Base-by-base conservation (phyloP, 2,113 vertebrate species). In the Boulengeromyrus knoepffleri region DNA sequence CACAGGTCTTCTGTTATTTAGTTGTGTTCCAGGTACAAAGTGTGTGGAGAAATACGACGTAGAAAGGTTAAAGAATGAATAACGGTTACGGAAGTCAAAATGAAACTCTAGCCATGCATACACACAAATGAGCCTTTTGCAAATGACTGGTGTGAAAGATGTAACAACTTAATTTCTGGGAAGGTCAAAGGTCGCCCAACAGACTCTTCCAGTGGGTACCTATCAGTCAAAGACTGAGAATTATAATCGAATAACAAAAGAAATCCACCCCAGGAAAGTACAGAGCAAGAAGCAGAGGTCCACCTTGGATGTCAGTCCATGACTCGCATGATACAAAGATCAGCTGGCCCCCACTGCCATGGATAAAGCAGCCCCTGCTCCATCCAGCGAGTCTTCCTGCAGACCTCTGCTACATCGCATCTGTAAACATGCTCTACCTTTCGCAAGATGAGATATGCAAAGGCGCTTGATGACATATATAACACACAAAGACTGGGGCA, bases 21-120 rank as follows among this genome's bases (percentile, higher is more conserved):
- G 39, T 19, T 21, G 77, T 45, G 92, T 93, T 92, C 93, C 90
- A 91, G 91, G 91, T 50, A 84, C 93, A 52, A 88, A 89, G 93
- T 89, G 89, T 91, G 90, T 89, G 58, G 27, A 80, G 88, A n/a
- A 89, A 89, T 53, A 83, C 46, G 86, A 62, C 0, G 17, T 9
- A 10, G 49, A 88, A 90, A 88, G n/a, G 70, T 47, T 36, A 10
- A n/a, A n/a, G 47, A 77, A 45, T 62, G 13, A 15, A 56, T 66
- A 88, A 90, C 4, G 36, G 46, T 9, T 87, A 53, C 2, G n/a
- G n/a, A 87, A 87, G 27, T 39, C 5, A 31, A 87, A 70, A 15
- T 58, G 47, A 31, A 85, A 90, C 39, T n/a, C 24, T 36, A 53
- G 89, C 88, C 80, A 88, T 84, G 24, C 74, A 85, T 83, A 56